Base-by-base conservation (phyloP, 2,888 invertebrate genomes). In the Adelognathus sp. region DNA sequence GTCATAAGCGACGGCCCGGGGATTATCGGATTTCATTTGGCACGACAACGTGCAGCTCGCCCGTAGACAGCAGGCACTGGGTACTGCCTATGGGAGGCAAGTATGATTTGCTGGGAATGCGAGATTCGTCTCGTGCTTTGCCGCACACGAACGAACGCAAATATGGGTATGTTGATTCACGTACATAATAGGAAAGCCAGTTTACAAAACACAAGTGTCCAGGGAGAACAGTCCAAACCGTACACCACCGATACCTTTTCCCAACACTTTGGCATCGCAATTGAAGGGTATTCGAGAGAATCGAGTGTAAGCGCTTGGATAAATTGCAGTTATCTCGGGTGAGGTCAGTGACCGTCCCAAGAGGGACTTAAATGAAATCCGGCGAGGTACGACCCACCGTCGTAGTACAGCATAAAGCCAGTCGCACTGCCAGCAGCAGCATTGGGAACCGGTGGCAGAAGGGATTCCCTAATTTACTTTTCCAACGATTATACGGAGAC, bases 21-120 rank as follows among this genome's bases (percentile, higher is more conserved):
- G 66, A 67, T 79, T 67, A 75, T 67, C 70, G 75, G 66, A 79
- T 79, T 79, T 79, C 50, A 75, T 75, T 75, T 61, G 75, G 66
- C 44, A 54, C 66, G 74, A 61, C 60, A 46, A 66, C 71, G 71
- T 39, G 54, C 31, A 24, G 39, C 67, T 4, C 66, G 56, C 9
- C 60, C 52, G 74, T 71, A 54, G 79, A 66, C 71, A 71, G 61
- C 36, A 11, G 33, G 52, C 33, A 44, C 50, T 54, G 75, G 64
- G 31, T 70, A 63, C 46, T 11, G 33, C 33, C 41, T n/a, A 18
- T 16, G 16, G 41, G 2, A 21, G 31, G 14, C 9, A 16, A 31
- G 41, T 44, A 61, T 75, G 79, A 75, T 75, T 75, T 63, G 71
- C 24, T 29, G 1, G 63, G 60, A 60, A 74, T 41, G 11, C 52